phyloP scores from a whole-genome alignment of 2,113 vertebrate species.

The Monopterus albus region DNA sequence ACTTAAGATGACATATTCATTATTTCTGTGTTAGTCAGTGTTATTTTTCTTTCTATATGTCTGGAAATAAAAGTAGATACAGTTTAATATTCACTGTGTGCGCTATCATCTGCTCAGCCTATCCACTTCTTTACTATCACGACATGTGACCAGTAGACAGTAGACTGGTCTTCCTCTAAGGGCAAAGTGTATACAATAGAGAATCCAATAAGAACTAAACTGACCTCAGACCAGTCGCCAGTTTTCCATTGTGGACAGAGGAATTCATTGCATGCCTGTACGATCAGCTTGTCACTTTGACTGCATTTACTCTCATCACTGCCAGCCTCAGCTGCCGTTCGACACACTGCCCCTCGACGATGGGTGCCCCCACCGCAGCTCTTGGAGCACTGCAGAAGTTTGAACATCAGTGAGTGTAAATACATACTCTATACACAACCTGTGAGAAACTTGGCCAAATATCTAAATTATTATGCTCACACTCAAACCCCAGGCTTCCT shows the following conservation, averaged over 20 bases:
- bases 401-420: slow-evolving; percentile 29
- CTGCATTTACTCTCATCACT: slow-evolving; percentile 92
- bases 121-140: too few relatives aligned
- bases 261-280: slow-evolving; percentile 92
- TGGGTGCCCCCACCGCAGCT: slow-evolving; percentile 92
- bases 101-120: too few relatives aligned
- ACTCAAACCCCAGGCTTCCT: slow-evolving; percentile 23
- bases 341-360: slow-evolving; percentile 88
- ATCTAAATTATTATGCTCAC: not conserved
- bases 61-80: too few relatives aligned
- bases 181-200: not conserved
- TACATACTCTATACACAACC: slow-evolving; percentile 10
- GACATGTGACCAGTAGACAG: not conserved
- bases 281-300: slow-evolving; percentile 89
- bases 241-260: slow-evolving; percentile 93
- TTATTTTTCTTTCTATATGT: too few relatives aligned
- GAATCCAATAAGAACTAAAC: slow-evolving; percentile 32
- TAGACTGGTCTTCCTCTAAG: not conserved
- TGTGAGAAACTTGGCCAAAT: slow-evolving; percentile 6
- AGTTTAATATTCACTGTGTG: too few relatives aligned
- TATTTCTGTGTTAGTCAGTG: too few relatives aligned
- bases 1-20: too few relatives aligned
- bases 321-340: slow-evolving; percentile 84
- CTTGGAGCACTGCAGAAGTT: slow-evolving; percentile 89
- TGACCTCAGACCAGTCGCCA: slow-evolving; percentile 96